phyloP scores from a whole-genome alignment of 2,113 vertebrate species.

The Hirundichthys speculiger region DNA sequence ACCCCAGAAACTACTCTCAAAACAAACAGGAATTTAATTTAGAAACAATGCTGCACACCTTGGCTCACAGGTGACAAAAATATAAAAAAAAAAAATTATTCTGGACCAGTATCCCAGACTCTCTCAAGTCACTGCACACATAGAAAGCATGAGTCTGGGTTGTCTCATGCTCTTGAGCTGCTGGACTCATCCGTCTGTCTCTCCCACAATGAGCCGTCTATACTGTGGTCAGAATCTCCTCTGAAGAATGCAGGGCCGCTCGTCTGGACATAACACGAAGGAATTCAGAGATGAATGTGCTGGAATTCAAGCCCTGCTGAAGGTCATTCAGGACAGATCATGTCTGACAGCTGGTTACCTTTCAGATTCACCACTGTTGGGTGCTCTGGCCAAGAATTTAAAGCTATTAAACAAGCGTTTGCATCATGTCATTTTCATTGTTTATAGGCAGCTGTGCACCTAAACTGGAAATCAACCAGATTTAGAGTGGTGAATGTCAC shows the following conservation, averaged over 20 bases:
- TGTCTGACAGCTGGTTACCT: neutral
- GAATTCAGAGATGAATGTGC: constrained; percentile 36
- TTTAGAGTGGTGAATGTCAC: no score
- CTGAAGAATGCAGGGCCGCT: constrained; percentile 48
- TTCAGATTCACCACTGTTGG: neutral
- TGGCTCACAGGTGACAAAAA: no score
- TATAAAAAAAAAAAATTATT: no score
- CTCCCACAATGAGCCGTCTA: constrained; percentile 44
- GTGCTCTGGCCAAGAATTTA: neutral
- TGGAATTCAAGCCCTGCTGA: constrained; percentile 12
- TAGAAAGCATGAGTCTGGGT: constrained; percentile 2
- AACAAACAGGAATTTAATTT: no score
- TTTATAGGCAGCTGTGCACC: no score
- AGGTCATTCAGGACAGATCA: constrained; percentile 14
- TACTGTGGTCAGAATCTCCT: constrained; percentile 24
- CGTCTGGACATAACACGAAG: constrained; percentile 46
- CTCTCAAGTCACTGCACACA: constrained; percentile 1
- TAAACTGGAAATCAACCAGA: no score
- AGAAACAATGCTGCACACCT: no score
- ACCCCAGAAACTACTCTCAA: no score
- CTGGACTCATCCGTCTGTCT: neutral
- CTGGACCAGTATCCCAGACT: neutral
- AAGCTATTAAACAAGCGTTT: neutral
- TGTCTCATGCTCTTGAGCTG: constrained; percentile 2
- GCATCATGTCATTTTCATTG: no score